phyloP scores from a whole-genome alignment of 2,113 vertebrate genomes.

The Bungarus multicinctus region DNA sequence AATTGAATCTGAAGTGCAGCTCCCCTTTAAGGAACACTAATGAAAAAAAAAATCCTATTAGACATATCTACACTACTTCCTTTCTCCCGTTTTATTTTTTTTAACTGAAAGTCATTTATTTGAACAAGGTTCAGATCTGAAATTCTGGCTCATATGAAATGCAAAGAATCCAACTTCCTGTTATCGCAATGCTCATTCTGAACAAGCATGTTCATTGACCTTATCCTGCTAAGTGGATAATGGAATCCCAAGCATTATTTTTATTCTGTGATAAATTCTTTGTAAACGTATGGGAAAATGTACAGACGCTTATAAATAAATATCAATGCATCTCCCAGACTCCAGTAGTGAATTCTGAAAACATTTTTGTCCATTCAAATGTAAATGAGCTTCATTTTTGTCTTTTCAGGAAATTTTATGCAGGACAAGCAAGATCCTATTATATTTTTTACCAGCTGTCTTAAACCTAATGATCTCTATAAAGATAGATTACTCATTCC shows the following conservation, averaged over 20 bases:
- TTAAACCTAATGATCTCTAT: slow-evolving; percentile 62
- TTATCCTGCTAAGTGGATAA: background rate
- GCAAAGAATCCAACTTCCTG: background rate
- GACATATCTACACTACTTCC: background rate
- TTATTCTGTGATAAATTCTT: background rate
- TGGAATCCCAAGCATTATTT: background rate
- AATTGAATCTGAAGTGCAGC: background rate
- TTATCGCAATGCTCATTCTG: background rate
- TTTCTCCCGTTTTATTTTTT: background rate
- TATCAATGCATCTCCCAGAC: background rate
- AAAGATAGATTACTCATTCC: slow-evolving; percentile 63
- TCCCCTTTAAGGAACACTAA: background rate
- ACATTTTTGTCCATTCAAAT: slow-evolving; percentile 61
- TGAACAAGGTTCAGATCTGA: background rate
- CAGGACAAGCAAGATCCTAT: slow-evolving; percentile 65
- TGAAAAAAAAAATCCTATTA: background rate
- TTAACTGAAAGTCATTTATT: background rate
- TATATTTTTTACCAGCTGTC: slow-evolving; percentile 68
- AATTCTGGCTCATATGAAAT: slow-evolving; percentile 34
- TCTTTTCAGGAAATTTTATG: slow-evolving; percentile 64
- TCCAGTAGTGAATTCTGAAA: slow-evolving; percentile 33
- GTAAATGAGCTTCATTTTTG: slow-evolving; percentile 63
- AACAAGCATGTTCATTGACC: background rate
- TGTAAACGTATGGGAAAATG: background rate
- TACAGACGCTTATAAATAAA: background rate